Evolutionary conservation across 2,113 vertebrate species (phyloP).

Genomic region (Hoplias malabaricus): DNA sequence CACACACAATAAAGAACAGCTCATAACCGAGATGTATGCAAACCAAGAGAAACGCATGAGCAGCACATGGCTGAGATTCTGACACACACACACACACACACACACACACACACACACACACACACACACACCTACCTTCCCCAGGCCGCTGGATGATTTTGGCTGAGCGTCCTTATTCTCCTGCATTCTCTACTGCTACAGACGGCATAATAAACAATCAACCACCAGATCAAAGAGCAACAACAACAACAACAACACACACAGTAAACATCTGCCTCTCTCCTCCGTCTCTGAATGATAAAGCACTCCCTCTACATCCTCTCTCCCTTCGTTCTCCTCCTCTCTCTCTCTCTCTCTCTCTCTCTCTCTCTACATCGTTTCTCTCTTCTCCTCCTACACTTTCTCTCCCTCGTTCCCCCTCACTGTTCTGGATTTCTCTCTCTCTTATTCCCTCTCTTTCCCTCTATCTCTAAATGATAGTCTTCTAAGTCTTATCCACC

Average conservation of each 20-base stretch:
- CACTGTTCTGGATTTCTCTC: too few relatives aligned
- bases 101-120: conserved; percentile 10
- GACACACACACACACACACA: conserved; percentile 7
- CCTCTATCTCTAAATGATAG: too few relatives aligned
- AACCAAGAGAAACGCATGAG: not conserved
- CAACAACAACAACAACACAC: not conserved
- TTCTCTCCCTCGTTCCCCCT: too few relatives aligned
- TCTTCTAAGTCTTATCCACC: too few relatives aligned
- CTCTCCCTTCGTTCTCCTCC: too few relatives aligned
- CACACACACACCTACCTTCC: conserved; percentile 63
- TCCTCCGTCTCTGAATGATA: conserved; percentile 19
- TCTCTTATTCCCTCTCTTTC: conserved; percentile 46
- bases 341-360: not conserved
- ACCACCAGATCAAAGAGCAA: not conserved
- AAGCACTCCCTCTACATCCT: not conserved
- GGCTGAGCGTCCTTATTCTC: conserved; percentile 63
- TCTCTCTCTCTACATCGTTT: not conserved
- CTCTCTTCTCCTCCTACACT: conserved; percentile 43
- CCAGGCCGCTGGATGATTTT: conserved; percentile 45
- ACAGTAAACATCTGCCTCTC: conserved; percentile 42
- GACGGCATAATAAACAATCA: conserved; percentile 54
- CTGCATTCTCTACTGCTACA: conserved; percentile 62
- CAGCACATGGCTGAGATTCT: not conserved
- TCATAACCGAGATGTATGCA: not conserved
- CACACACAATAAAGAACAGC: conserved; percentile 29